Percentiles rank a stretch among this genome's conserved stretches.
phyloP scores from a whole-genome alignment of 2,113 vertebrate genomes.

The Sphyrna mokarran region DNA sequence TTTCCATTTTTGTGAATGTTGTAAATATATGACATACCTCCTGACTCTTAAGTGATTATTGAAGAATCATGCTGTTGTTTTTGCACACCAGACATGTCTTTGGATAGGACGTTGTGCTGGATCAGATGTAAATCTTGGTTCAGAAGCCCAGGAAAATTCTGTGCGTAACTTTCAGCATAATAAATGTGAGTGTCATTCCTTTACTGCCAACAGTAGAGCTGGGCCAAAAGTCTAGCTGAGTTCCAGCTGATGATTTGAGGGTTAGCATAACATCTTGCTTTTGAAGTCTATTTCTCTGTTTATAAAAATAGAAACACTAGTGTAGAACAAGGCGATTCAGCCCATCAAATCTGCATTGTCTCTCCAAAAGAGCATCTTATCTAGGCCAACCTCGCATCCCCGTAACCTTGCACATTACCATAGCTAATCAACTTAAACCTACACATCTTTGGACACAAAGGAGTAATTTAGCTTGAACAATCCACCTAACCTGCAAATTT shows the following conservation, averaged over 20 bases:
- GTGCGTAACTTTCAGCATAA: background rate
- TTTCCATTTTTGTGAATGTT: background rate
- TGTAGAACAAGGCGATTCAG: no score
- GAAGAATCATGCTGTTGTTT: background rate
- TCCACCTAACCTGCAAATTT: no score
- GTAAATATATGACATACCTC: background rate
- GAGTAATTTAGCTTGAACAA: no score
- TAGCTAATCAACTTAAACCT: no score
- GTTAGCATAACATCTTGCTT: background rate
- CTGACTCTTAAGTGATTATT: no score
- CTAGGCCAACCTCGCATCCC: no score
- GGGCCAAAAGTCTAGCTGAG: background rate
- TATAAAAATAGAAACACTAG: background rate
- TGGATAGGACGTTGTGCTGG: no score
- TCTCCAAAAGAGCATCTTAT: no score
- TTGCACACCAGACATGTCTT: background rate
- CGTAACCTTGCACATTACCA: no score
- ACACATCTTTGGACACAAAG: no score
- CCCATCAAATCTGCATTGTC: no score
- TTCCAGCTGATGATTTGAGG: background rate
- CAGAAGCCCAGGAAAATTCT: background rate
- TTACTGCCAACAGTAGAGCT: background rate
- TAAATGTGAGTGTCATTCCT: background rate
- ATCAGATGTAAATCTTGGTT: background rate
- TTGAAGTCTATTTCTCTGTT: background rate